These are phyloP conservation scores for Drosophila lacicola DNA, from an alignment of 2,888 invertebrate genomes.

Conservation along the genomic window DNA sequence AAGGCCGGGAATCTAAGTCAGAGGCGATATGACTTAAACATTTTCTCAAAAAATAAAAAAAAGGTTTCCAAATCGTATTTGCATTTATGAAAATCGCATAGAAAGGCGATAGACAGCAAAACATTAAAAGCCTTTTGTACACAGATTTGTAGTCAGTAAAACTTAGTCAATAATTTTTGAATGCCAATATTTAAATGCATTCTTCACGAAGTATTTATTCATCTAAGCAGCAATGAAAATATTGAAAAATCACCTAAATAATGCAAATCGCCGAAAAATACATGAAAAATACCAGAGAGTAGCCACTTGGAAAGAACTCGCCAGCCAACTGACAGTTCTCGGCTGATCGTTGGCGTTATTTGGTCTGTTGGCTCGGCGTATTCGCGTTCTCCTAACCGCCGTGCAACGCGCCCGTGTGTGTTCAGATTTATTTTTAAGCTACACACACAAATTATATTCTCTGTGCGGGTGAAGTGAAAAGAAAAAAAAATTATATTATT, in stretches of 20 bases:
- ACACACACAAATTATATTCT: constrained; percentile 53
- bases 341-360: constrained; percentile 73
- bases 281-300: constrained; percentile 26
- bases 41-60: no score
- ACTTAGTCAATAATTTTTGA: no score
- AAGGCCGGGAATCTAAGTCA: no score
- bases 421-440: constrained; percentile 76
- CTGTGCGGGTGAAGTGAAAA: constrained; percentile 49
- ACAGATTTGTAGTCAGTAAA: no score
- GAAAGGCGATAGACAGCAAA: no score
- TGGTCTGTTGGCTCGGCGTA: constrained; percentile 51
- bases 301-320: constrained; percentile 22
- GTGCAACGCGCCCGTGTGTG: constrained; percentile 69
- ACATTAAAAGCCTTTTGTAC: no score
- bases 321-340: constrained; percentile 71
- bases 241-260: constrained; percentile 40
- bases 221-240: neutral
- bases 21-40: no score
- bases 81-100: no score
- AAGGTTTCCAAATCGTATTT: no score
- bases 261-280: neutral
- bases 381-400: constrained; percentile 38
- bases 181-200: no score
- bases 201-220: no score
- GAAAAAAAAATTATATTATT: constrained; percentile 12